phyloP scores from a whole-genome alignment of 2,888 invertebrate species.

The Asteroscopus sphinx region DNA sequence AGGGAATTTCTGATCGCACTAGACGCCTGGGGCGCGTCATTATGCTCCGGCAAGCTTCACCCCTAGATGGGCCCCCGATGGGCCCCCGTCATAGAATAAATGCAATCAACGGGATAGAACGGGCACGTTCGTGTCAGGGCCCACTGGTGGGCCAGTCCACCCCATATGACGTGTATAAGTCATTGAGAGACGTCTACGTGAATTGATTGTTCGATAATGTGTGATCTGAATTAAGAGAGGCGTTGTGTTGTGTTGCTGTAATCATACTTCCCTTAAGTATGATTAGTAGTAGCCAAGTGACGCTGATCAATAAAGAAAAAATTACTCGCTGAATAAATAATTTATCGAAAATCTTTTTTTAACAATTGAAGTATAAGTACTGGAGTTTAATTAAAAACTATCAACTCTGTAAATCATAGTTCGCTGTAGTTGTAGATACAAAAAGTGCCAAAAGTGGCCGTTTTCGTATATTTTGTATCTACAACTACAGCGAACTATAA shows the following conservation, averaged over 20 bases:
- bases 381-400: too few relatives aligned
- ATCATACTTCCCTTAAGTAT: too few relatives aligned
- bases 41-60: conserved; percentile 41
- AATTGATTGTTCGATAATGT: conserved; percentile 66
- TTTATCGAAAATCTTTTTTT: too few relatives aligned
- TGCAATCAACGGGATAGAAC: conserved; percentile 68
- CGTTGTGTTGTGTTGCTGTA: conserved; percentile 12
- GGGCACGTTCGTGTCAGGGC: conserved; percentile 67
- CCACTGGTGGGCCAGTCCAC: conserved; percentile 58
- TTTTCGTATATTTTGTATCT: too few relatives aligned
- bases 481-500: too few relatives aligned
- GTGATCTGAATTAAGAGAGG: conserved; percentile 44
- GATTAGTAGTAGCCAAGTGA: too few relatives aligned
- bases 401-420: too few relatives aligned
- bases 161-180: conserved; percentile 64
- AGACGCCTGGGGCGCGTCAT: conserved; percentile 49
- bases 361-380: too few relatives aligned
- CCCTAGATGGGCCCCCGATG: conserved; percentile 53
- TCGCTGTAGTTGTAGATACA: too few relatives aligned
- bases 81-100: conserved; percentile 67
- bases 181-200: conserved; percentile 62
- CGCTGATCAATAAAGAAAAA: too few relatives aligned
- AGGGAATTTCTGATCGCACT: conserved; percentile 49
- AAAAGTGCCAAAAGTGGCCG: too few relatives aligned
- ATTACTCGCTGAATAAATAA: too few relatives aligned